Conservation (phyloP, 2,888 invertebrate species). For the Melanotus villosus region DNA sequence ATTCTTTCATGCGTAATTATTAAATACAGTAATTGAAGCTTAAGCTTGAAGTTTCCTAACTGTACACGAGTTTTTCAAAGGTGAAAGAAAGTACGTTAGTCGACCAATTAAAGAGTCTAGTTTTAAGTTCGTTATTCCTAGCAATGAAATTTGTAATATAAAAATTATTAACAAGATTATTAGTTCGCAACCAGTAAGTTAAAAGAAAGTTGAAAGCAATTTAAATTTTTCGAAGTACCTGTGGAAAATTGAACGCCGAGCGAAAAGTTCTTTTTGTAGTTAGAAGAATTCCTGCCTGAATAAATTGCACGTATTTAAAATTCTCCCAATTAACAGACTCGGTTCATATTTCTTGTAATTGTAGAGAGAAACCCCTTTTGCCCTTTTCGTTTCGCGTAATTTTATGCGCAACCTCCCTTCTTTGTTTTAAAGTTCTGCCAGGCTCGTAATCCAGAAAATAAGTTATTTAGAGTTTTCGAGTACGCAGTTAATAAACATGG, state of each 20-base stretch:
- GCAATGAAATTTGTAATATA: too few species aligned
- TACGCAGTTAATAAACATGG: constrained; percentile 33
- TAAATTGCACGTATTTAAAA: constrained; percentile 23
- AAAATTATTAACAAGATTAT: too few species aligned
- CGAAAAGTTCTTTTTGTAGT: not conserved
- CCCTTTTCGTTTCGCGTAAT: constrained; percentile 14
- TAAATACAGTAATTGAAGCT: too few species aligned
- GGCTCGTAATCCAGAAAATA: constrained; percentile 32
- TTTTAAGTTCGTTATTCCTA: too few species aligned
- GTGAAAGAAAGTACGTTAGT: too few species aligned
- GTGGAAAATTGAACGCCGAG: not conserved
- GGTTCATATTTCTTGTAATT: constrained; percentile 28
- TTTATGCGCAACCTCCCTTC: constrained; percentile 28
- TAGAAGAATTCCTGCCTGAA: constrained; percentile 6
- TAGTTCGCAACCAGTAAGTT: too few species aligned
- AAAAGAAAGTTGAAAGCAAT: too few species aligned
- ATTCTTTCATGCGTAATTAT: too few species aligned
- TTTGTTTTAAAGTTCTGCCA: constrained; percentile 26
- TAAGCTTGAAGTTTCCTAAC: too few species aligned
- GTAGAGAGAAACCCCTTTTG: constrained; percentile 14
- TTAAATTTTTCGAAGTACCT: not conserved
- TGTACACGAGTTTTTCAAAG: too few species aligned
- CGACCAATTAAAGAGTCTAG: too few species aligned
- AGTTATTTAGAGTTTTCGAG: constrained; percentile 34
- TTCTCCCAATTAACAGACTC: constrained; percentile 28